Evolutionary conservation across 2,797 vertebrate genomes (phyloP).

Genomic region (Enteromius anoplus): DNA sequence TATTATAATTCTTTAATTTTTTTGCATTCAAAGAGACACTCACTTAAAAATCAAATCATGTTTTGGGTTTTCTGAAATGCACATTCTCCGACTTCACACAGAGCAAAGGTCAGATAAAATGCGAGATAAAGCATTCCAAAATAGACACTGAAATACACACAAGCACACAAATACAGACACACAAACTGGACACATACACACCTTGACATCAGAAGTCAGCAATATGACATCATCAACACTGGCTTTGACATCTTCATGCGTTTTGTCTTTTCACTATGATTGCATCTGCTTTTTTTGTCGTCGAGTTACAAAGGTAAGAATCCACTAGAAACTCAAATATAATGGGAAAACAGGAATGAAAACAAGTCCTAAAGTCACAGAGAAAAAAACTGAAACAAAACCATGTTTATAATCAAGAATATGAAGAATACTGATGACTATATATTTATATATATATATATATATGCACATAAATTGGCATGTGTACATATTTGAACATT

Average conservation of each 20-base stretch:
- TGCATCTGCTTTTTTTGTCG: conserved; percentile 70
- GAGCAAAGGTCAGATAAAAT: conserved; percentile 58
- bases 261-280: conserved; percentile 72
- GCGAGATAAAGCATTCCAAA: conserved; percentile 71
- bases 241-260: conserved; percentile 75
- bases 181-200: conserved; percentile 70
- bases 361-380: conserved; percentile 67
- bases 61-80: conserved; percentile 58
- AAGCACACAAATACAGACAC: conserved; percentile 65
- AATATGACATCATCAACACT: conserved; percentile 74
- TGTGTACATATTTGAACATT: conserved; percentile 62
- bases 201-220: conserved; percentile 76
- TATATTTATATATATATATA: conserved; percentile 23
- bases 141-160: conserved; percentile 66
- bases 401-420: conserved; percentile 57
- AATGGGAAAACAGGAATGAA: conserved; percentile 71
- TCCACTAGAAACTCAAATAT: conserved; percentile 70
- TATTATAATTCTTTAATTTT: conserved; percentile 29
- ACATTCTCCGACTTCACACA: conserved; percentile 56
- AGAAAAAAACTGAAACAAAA: conserved; percentile 56
- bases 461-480: conserved; percentile 62
- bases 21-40: conserved; percentile 56
- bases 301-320: conserved; percentile 65
- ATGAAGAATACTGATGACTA: conserved; percentile 59
- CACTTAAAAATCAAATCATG: conserved; percentile 64